Evolutionary conservation across 2,888 invertebrate species (phyloP).

Genomic region (Diadegma fenestrale): DNA sequence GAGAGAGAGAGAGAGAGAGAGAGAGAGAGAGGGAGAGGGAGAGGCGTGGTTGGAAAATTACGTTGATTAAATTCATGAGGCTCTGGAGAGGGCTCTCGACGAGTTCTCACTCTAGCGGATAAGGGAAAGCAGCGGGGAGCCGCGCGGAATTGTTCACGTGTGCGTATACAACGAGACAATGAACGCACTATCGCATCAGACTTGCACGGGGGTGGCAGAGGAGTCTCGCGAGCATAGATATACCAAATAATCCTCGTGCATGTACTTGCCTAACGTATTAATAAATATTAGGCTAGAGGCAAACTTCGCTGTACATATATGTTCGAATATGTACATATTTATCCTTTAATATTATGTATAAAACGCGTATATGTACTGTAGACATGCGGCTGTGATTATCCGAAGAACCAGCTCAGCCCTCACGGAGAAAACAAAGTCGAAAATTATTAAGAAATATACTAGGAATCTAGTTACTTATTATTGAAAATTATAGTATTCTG

Average conservation of each 20-base stretch:
- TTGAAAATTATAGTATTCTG: no score
- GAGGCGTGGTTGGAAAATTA: conserved; percentile 79
- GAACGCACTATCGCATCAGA: conserved; percentile 65
- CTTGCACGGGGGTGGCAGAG: conserved; percentile 26
- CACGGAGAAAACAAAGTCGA: no score
- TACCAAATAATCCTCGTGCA: conserved; percentile 19
- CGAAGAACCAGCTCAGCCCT: conserved; percentile 60
- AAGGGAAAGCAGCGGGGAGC: conserved; percentile 54
- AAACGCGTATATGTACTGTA: no score
- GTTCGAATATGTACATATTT: neutral
- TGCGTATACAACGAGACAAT: conserved; percentile 73
- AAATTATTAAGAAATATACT: no score
- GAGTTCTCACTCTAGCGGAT: conserved; percentile 66
- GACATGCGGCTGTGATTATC: conserved; percentile 17
- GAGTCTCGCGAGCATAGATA: neutral
- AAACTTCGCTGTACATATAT: conserved; percentile 1
- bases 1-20: neutral
- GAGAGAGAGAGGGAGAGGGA: conserved; percentile 25
- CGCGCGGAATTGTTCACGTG: conserved; percentile 51
- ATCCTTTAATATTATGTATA: no score
- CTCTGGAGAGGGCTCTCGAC: conserved; percentile 63
- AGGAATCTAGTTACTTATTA: no score
- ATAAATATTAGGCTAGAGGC: conserved; percentile 10
- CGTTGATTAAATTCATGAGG: conserved; percentile 80
- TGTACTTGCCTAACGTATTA: conserved; percentile 24